Percentiles rank a stretch among this genome's conserved stretches.
Evolutionary conservation across 2,113 vertebrate species (phyloP).

Genomic region (Trachemys scripta): DNA sequence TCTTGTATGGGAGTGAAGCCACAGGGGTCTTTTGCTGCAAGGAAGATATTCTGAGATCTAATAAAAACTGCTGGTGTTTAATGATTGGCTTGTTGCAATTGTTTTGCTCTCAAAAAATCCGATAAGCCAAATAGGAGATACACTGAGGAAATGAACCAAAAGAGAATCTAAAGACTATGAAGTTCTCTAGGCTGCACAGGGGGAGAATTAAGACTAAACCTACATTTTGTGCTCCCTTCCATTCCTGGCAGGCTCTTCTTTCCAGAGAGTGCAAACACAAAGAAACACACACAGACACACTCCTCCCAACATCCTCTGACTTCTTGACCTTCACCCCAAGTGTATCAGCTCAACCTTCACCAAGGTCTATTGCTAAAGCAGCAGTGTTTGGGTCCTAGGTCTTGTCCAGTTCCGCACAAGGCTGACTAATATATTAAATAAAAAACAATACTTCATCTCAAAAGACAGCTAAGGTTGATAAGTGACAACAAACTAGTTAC

Average conservation of each 20-base stretch:
- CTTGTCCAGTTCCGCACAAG: background rate
- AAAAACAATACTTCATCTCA: background rate
- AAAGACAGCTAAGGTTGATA: background rate
- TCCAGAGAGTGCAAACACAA: background rate
- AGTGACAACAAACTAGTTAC: background rate
- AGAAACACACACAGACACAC: background rate
- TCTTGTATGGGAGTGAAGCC: background rate
- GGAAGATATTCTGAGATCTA: background rate
- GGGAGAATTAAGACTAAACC: background rate
- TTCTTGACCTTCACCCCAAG: background rate
- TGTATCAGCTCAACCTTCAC: background rate
- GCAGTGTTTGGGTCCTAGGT: background rate
- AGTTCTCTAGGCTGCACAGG: background rate
- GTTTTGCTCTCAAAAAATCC: background rate
- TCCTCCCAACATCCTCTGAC: background rate
- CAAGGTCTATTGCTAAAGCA: background rate
- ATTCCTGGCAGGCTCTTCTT: background rate
- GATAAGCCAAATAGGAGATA: background rate
- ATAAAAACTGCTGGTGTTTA: background rate
- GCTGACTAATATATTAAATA: background rate
- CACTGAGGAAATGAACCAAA: background rate
- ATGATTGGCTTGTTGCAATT: background rate
- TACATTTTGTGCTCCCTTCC: background rate
- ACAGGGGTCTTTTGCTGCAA: background rate
- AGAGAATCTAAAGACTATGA: background rate